Conservation (phyloP, 2,113 vertebrate genomes). For the Petromus typicus region DNA sequence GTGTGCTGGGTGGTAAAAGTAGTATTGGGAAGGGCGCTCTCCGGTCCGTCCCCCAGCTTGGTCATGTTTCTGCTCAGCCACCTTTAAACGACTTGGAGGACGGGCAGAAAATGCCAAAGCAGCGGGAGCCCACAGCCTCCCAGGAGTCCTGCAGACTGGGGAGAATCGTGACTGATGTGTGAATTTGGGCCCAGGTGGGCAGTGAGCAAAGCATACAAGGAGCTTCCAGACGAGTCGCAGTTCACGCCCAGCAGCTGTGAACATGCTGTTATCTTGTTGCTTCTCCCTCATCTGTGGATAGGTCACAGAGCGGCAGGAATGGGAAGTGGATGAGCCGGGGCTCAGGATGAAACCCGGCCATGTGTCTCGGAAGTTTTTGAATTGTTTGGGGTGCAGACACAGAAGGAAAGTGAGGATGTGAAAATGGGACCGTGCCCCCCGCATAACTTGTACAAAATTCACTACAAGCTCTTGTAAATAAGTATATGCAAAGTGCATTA, state of each 20-base stretch:
- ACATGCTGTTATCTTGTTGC: background rate
- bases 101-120: background rate
- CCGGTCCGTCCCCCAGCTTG: background rate
- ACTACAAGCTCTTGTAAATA: background rate
- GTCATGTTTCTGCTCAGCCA: background rate
- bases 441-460: background rate
- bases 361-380: background rate
- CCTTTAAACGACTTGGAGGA: background rate
- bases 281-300: background rate
- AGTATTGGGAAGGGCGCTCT: background rate
- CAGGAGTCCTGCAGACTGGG: background rate
- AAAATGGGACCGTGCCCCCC: background rate
- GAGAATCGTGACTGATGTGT: background rate
- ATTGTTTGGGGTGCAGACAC: background rate
- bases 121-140: background rate
- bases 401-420: background rate
- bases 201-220: background rate
- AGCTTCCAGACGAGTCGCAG: background rate
- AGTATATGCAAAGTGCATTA: background rate
- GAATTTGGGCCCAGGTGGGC: background rate
- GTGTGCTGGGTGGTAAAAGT: background rate
- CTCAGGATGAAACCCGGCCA: no score
- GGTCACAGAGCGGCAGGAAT: background rate
- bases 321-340: background rate
- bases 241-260: background rate